phyloP scores from a whole-genome alignment of 2,888 invertebrate species.

The Nephrotoma guestfalica region DNA sequence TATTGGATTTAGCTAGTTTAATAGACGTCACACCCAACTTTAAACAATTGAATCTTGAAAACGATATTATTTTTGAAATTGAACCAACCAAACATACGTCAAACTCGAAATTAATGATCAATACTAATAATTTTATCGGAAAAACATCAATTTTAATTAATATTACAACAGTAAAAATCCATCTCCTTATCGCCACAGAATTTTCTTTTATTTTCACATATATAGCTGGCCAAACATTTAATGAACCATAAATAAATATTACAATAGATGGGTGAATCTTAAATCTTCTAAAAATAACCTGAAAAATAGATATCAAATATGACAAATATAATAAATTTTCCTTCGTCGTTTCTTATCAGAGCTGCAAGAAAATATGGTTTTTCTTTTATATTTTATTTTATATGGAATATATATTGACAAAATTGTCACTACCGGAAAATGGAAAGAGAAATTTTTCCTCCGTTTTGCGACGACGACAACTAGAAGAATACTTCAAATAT shows the following conservation, averaged over 20 bases:
- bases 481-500: neutral
- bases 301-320: neutral
- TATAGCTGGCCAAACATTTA: neutral
- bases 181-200: neutral
- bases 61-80: neutral
- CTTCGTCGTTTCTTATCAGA: neutral
- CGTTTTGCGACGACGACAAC: neutral
- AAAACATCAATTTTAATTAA: neutral
- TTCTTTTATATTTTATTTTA: neutral
- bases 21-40: too few relatives aligned
- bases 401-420: neutral
- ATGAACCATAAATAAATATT: neutral
- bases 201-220: neutral
- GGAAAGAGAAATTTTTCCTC: neutral
- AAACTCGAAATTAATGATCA: neutral
- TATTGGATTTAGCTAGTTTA: too few relatives aligned
- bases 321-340: neutral
- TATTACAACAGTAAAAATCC: neutral
- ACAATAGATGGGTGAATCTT: neutral
- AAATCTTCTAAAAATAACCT: neutral
- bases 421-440: neutral
- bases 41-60: too few relatives aligned
- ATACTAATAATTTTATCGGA: neutral
- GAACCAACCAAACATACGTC: neutral
- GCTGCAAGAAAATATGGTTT: neutral